A percentile compares a stretch with the other conserved stretches of the same genome.
These are phyloP conservation scores for Amphimallon solstitiale DNA, from an alignment of 2,888 invertebrate species.

Conservation along the genomic window DNA sequence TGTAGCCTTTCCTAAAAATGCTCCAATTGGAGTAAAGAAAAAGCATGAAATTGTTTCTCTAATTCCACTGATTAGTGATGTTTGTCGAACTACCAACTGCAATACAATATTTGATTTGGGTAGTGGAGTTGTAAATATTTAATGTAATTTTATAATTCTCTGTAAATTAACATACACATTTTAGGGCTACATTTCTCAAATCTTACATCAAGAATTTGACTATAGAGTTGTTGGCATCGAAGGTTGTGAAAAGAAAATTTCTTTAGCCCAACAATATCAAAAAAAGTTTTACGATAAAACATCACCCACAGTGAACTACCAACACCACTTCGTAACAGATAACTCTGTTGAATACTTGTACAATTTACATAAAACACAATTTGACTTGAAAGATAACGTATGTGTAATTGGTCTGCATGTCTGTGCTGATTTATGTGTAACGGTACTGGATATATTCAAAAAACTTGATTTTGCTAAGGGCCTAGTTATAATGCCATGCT, in stretches of 20 bases:
- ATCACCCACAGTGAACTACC: constrained; percentile 67
- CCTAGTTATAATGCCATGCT: constrained; percentile 79
- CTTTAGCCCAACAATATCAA: constrained; percentile 70
- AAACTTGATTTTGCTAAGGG: constrained; percentile 67
- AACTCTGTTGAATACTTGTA: constrained; percentile 60
- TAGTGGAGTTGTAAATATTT: constrained; percentile 73
- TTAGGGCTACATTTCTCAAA: constrained; percentile 79
- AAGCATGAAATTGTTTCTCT: constrained; percentile 75
- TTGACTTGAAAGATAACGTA: constrained; percentile 50
- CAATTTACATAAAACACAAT: constrained; percentile 62
- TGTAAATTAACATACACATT: constrained; percentile 50
- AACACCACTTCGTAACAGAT: constrained; percentile 67
- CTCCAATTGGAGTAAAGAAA: constrained; percentile 70
- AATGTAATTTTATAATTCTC: background rate
- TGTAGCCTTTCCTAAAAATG: constrained; percentile 54
- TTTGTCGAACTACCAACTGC: constrained; percentile 65
- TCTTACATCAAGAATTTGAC: constrained; percentile 69
- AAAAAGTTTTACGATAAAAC: constrained; percentile 67
- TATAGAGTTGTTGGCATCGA: constrained; percentile 76
- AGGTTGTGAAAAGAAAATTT: constrained; percentile 67
- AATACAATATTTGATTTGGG: constrained; percentile 77
- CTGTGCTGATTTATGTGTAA: constrained; percentile 80
- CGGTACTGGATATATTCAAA: constrained; percentile 73
- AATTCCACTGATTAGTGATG: constrained; percentile 66
- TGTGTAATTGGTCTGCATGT: constrained; percentile 77